These are phyloP conservation scores for Coturnix japonica DNA, from an alignment of 2,113 vertebrate species.

Conservation along the genomic window DNA sequence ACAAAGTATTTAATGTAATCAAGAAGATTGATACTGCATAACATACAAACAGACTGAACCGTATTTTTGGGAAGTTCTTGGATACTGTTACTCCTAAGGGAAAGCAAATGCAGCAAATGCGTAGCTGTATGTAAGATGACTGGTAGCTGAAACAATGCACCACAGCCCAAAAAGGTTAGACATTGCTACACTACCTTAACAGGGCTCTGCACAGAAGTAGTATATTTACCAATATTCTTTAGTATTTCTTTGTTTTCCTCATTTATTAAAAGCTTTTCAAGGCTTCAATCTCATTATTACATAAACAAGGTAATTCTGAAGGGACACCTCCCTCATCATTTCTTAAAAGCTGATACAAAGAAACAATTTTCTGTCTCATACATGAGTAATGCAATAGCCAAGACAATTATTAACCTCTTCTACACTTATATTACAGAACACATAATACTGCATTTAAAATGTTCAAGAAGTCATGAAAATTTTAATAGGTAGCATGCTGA, in stretches of 20 bases:
- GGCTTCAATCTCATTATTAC: background rate
- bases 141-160: background rate
- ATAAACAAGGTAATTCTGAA: background rate
- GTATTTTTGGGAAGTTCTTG: background rate
- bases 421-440: background rate
- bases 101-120: background rate
- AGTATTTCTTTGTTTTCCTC: background rate
- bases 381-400: background rate
- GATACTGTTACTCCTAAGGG: background rate
- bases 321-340: background rate
- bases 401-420: background rate
- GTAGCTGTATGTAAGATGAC: background rate
- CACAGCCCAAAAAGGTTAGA: background rate
- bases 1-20: background rate
- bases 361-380: background rate
- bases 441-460: background rate
- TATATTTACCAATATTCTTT: background rate
- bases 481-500: background rate
- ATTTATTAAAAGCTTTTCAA: background rate
- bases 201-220: background rate
- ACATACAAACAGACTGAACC: background rate
- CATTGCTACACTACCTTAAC: background rate
- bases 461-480: background rate
- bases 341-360: background rate
- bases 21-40: background rate